A percentile compares a stretch with the other conserved stretches of the same genome.
phyloP scores from a whole-genome alignment of 2,888 invertebrate genomes.

The Pocota personata region DNA sequence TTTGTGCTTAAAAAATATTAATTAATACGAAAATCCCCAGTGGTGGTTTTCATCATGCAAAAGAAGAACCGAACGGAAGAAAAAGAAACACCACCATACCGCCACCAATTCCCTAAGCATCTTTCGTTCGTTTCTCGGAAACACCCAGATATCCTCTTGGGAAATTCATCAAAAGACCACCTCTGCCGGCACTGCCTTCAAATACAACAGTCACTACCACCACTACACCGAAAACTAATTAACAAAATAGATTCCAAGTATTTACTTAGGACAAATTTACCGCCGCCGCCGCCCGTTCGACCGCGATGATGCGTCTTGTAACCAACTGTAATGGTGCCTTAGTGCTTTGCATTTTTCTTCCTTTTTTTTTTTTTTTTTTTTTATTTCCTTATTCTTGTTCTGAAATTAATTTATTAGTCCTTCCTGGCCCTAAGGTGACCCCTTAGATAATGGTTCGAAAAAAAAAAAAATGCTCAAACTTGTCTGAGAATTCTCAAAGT shows the following conservation, averaged over 20 bases:
- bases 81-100: neutral
- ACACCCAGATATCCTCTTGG: conserved; percentile 29
- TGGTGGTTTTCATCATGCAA: neutral
- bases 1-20: conserved; percentile 28
- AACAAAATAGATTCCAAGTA: conserved; percentile 44
- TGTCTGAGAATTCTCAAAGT: conserved; percentile 15
- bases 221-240: conserved; percentile 33
- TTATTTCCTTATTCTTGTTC: neutral
- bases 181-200: neutral
- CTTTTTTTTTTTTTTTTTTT: neutral
- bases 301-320: conserved; percentile 20
- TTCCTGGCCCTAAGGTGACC: conserved; percentile 33
- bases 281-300: neutral
- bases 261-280: conserved; percentile 43
- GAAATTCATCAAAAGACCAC: conserved; percentile 36
- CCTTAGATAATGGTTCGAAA: conserved; percentile 13
- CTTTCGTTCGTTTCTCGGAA: conserved; percentile 20
- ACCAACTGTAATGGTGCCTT: conserved; percentile 23
- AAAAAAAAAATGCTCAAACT: neutral
- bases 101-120: neutral
- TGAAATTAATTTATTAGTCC: conserved; percentile 51
- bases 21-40: conserved; percentile 25
- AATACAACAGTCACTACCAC: neutral
- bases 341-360: neutral
- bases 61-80: neutral